phyloP scores from a whole-genome alignment of 2,797 vertebrate species.

The Lacerta viridis region DNA sequence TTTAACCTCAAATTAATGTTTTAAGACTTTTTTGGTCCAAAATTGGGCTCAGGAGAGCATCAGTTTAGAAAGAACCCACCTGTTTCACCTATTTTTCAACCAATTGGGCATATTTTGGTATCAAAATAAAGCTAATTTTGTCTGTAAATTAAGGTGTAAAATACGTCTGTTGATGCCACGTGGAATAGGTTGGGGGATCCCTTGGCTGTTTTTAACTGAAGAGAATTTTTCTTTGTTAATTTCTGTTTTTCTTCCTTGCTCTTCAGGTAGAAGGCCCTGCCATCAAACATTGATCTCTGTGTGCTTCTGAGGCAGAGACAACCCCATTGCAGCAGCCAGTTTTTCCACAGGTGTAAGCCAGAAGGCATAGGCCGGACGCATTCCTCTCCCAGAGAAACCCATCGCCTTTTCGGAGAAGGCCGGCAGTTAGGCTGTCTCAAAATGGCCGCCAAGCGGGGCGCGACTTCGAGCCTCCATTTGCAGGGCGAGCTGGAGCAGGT shows the following conservation, averaged over 20 bases:
- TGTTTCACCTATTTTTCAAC: too few relatives aligned
- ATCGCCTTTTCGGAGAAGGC: not conserved
- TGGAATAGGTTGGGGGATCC: not conserved
- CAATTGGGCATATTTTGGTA: too few relatives aligned
- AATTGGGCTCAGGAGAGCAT: too few relatives aligned
- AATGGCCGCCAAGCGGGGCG: slow-evolving; percentile 31
- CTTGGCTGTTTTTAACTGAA: not conserved
- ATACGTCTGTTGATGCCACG: not conserved
- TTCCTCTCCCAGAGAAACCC: not conserved
- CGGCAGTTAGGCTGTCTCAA: not conserved
- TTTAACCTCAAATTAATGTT: too few relatives aligned
- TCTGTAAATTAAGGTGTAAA: too few relatives aligned
- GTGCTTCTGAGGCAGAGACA: not conserved
- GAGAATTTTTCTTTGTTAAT: not conserved
- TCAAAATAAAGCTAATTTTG: too few relatives aligned
- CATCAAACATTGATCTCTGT: not conserved
- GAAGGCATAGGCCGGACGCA: not conserved
- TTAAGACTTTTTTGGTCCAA: too few relatives aligned
- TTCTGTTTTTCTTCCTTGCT: not conserved
- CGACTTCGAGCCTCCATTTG: not conserved
- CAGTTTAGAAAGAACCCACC: too few relatives aligned
- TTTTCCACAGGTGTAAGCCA: not conserved
- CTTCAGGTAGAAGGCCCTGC: slow-evolving; percentile 6
- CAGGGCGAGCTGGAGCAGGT: slow-evolving; percentile 9
- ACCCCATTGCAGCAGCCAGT: not conserved